These are phyloP conservation scores for Atethmia centrago DNA, from an alignment of 2,888 invertebrate species.

Conservation along the genomic window DNA sequence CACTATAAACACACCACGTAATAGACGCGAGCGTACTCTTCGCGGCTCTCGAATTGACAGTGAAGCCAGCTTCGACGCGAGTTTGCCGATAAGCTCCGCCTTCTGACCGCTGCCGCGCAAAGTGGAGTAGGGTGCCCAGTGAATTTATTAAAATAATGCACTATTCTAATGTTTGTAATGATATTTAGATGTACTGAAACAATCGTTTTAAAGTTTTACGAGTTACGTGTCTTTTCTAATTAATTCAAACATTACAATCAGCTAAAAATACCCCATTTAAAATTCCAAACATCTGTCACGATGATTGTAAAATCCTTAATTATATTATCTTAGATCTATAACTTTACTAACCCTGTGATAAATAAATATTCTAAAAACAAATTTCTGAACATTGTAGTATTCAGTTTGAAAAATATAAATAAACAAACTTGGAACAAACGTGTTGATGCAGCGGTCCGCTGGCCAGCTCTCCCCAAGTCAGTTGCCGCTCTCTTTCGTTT, in stretches of 20 bases:
- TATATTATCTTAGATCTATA: background rate
- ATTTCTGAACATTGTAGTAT: background rate
- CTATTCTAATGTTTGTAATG: background rate
- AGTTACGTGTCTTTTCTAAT: background rate
- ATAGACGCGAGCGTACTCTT: slow-evolving; percentile 89
- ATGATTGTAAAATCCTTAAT: background rate
- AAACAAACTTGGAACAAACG: slow-evolving; percentile 63
- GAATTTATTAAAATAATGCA: slow-evolving; percentile 40
- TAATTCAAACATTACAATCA: background rate
- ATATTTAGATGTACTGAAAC: background rate
- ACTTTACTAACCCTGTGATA: background rate
- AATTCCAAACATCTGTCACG: background rate
- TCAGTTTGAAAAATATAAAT: slow-evolving; percentile 37
- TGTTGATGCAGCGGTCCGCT: slow-evolving; percentile 80
- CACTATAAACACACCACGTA: slow-evolving; percentile 90
- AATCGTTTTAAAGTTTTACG: background rate
- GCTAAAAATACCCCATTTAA: background rate
- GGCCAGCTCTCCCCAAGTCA: slow-evolving; percentile 83
- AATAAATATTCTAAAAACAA: background rate
- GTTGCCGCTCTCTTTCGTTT: slow-evolving; percentile 76
- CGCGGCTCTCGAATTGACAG: slow-evolving; percentile 91
- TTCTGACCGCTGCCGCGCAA: slow-evolving; percentile 91
- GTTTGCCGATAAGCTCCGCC: slow-evolving; percentile 91
- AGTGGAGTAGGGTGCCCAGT: slow-evolving; percentile 87
- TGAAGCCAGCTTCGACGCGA: slow-evolving; percentile 89